Evolutionary conservation across 2,797 vertebrate species (phyloP), one percentile per base, ranked within the genome.

Genomic region (Pagetopsis macropterus): DNA sequence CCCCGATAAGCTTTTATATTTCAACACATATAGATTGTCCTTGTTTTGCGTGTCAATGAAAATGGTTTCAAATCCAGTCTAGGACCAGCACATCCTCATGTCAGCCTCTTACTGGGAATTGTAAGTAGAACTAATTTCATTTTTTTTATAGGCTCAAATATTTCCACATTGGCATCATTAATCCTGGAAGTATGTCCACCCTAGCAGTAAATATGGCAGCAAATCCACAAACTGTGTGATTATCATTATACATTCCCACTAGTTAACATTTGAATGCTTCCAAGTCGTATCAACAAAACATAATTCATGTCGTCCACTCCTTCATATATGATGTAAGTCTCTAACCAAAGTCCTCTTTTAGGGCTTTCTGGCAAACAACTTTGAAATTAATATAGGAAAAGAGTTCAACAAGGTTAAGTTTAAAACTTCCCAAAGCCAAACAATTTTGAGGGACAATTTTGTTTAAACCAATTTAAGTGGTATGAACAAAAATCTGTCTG

Each of bases 221-320:
- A 52, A 61, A 56, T 69, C 58, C 59, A 68, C 63, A 60, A 60
- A 60, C 54, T 19, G 11, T 23, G 40, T 37, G n/a, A 45, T 69
- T 41, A 45, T 46, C 14, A 10, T 64, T 46, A 14, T 51, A 61
- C 2, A 70, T 57, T 65, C 45, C 46, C 58, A 31, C 55, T 23
- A 40, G 21, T 67, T 19, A 23, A 37, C 46, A 41, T 57, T 31
- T 1, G 14, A 65, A 33, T 4, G 52, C 48, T 4, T 45, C 27
- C 21, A 16, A 64, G 31, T 60, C 48, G 1, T 31, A 44, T 33
- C 37, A 69, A 58, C 27, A 65, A 19, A 70, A 40, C 50, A 5
- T 46, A n/a, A 4, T 21, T 72, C 23, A 16, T 49, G 56, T 48
- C 19, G 10, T 65, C 31, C 17, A 13, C 19, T 3, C 23, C 11